phyloP scores from a whole-genome alignment of 2,113 vertebrate species.

The Psammodynastes pulverulentus region DNA sequence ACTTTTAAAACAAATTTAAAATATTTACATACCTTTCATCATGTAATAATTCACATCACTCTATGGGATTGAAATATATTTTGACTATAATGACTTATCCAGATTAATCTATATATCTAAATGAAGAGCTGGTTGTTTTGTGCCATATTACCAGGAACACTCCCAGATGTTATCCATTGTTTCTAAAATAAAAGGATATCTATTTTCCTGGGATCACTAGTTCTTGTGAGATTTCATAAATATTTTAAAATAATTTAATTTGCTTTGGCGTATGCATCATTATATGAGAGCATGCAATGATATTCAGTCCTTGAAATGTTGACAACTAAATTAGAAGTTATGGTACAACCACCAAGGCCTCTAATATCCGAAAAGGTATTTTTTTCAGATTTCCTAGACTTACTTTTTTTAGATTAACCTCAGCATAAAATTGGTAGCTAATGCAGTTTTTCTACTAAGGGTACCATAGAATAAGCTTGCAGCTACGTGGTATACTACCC shows the following conservation, averaged over 20 bases:
- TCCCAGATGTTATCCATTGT: not conserved
- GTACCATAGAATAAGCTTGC: not conserved
- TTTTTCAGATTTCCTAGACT: not conserved
- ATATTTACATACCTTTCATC: not conserved
- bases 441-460: not conserved
- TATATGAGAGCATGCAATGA: not conserved
- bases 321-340: not conserved
- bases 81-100: not conserved
- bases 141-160: not conserved
- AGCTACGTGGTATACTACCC: not conserved
- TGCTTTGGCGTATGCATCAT: not conserved
- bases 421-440: not conserved
- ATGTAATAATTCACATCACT: not conserved
- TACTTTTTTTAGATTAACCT: not conserved
- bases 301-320: not conserved
- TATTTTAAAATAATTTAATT: not conserved
- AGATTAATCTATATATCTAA: not conserved
- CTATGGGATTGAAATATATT: not conserved
- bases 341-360: not conserved
- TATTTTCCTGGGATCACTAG: not conserved
- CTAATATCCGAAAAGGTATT: not conserved
- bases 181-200: not conserved
- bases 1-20: not conserved
- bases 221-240: not conserved
- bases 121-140: not conserved